Percentiles rank a stretch among this genome's conserved stretches.
Conservation (phyloP, 2,113 vertebrate genomes). For the Phylloscopus whistleri region DNA sequence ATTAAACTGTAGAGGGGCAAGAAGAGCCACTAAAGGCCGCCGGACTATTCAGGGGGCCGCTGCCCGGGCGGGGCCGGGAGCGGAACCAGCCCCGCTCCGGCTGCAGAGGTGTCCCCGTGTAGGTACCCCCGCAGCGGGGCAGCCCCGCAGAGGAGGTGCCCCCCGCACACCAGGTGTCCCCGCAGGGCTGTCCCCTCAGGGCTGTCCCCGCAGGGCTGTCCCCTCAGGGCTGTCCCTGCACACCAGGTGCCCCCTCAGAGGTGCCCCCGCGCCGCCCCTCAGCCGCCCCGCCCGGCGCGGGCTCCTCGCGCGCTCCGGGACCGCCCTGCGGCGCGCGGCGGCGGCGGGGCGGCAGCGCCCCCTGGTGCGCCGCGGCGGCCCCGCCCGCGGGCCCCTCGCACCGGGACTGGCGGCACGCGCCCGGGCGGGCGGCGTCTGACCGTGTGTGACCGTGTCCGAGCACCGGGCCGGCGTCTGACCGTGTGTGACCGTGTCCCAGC, state of each 20-base stretch:
- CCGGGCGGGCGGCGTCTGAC: too few species aligned
- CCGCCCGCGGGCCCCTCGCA: background rate
- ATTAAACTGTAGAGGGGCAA: background rate
- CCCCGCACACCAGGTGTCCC: background rate
- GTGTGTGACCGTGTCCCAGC: background rate
- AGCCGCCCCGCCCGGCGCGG: background rate
- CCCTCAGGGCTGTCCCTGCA: background rate
- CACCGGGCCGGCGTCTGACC: background rate
- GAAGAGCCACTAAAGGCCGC: background rate
- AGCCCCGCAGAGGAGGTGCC: background rate
- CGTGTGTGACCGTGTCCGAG: too few species aligned
- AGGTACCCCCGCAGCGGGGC: background rate
- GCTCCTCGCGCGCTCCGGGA: background rate
- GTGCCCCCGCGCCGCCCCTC: background rate
- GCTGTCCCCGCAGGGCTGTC: background rate
- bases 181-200: background rate
- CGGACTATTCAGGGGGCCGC: background rate
- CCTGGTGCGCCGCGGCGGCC: background rate
- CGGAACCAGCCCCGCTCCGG: background rate
- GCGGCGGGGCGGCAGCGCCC: background rate
- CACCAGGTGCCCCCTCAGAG: too few species aligned
- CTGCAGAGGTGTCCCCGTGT: too few species aligned
- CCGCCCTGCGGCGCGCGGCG: background rate
- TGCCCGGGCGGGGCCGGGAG: background rate
- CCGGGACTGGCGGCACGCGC: too few species aligned